Conservation (phyloP, 2,888 invertebrate species). For the Molanna angustata region DNA sequence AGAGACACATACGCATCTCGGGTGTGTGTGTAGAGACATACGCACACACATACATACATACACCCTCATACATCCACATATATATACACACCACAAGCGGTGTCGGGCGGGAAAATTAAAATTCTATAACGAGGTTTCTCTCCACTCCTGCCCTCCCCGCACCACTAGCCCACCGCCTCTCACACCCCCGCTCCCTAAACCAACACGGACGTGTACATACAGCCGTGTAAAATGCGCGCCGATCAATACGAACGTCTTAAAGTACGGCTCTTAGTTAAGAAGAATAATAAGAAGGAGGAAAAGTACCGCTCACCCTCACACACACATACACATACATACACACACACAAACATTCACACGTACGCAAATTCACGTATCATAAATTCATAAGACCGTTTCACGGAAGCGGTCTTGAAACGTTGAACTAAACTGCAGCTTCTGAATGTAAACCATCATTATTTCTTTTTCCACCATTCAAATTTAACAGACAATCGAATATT, state of each 20-base stretch:
- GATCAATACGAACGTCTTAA: constrained; percentile 34
- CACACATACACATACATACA: constrained; percentile 31
- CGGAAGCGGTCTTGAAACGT: no score
- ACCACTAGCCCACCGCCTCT: constrained; percentile 14
- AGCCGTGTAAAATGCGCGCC: constrained; percentile 33
- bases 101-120: constrained; percentile 31
- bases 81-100: constrained; percentile 19
- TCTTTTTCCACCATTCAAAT: no score
- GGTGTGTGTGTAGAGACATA: constrained; percentile 8
- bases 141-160: constrained; percentile 15
- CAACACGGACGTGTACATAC: constrained; percentile 30
- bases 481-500: no score
- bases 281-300: constrained; percentile 34
- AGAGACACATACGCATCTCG: not conserved
- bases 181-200: constrained; percentile 24
- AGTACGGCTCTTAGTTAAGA: constrained; percentile 34
- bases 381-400: constrained; percentile 26
- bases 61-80: constrained; percentile 15
- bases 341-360: constrained; percentile 33
- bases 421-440: no score
- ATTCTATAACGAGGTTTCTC: constrained; percentile 33
- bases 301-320: constrained; percentile 30
- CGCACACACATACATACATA: constrained; percentile 19
- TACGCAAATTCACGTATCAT: constrained; percentile 34
- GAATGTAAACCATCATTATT: no score